These are phyloP conservation scores for Actinostola sp. DNA, from an alignment of 92 coral and sea anemone genomes.

Conservation along the genomic window DNA sequence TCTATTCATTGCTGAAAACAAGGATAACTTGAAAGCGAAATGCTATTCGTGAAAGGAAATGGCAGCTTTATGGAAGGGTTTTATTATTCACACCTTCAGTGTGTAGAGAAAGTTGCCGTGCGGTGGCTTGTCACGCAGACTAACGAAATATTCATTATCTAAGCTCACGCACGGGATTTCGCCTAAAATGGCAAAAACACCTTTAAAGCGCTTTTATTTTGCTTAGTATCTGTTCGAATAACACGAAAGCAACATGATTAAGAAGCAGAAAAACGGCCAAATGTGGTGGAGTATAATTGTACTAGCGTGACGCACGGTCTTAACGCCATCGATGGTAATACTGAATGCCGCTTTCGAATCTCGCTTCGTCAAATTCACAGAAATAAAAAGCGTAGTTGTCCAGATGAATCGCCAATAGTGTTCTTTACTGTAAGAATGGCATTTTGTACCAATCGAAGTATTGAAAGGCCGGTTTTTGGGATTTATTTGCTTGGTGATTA, in stretches of 20 bases:
- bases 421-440: background rate
- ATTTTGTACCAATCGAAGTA: no score
- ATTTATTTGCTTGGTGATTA: background rate
- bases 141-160: conserved; percentile 57
- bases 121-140: conserved; percentile 36
- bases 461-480: no score
- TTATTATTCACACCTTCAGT: conserved; percentile 34
- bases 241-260: background rate
- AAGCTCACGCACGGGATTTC: conserved; percentile 69
- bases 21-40: background rate
- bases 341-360: no score
- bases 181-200: conserved; percentile 13
- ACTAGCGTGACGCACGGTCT: conserved; percentile 5
- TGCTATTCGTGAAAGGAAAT: conserved; percentile 13
- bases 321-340: background rate
- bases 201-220: background rate
- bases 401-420: no score
- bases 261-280: background rate
- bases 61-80: conserved; percentile 6
- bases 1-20: background rate
- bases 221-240: background rate
- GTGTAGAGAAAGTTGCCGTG: conserved; percentile 14
- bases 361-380: no score
- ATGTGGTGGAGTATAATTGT: background rate
- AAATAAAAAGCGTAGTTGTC: no score